Percentiles rank a stretch among this genome's conserved stretches.
These are phyloP conservation scores for Lepidocolaptes lacrymiger DNA, from an alignment of 2,797 vertebrate species.

Conservation along the genomic window DNA sequence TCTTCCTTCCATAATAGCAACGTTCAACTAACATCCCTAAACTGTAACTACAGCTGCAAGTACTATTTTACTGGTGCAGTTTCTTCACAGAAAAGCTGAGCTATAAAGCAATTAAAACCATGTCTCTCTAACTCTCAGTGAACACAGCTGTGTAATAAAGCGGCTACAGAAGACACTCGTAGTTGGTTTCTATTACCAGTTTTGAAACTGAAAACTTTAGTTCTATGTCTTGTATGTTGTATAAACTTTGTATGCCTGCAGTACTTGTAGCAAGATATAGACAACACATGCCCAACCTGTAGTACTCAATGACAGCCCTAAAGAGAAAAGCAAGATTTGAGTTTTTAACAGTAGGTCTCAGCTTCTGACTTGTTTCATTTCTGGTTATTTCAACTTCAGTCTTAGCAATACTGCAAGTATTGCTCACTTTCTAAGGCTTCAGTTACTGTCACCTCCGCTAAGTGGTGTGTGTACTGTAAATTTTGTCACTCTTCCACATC, in stretches of 20 bases:
- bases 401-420: background rate
- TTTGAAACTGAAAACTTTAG: background rate
- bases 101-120: constrained; percentile 8
- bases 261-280: background rate
- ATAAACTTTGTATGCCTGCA: background rate
- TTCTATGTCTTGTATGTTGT: background rate
- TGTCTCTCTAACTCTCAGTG: background rate
- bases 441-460: background rate
- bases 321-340: background rate
- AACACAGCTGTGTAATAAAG: background rate
- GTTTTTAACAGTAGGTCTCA: background rate
- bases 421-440: background rate
- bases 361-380: background rate
- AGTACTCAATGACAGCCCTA: background rate
- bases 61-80: background rate
- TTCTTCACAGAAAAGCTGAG: background rate
- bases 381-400: background rate
- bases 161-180: background rate
- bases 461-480: background rate
- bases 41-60: background rate
- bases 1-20: background rate
- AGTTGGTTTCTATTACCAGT: background rate
- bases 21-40: background rate
- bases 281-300: background rate
- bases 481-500: background rate